Evolutionary conservation across 2,797 vertebrate genomes (phyloP), one percentile per base, ranked within the genome.

Genomic region (Acanthurus leucopareius): DNA sequence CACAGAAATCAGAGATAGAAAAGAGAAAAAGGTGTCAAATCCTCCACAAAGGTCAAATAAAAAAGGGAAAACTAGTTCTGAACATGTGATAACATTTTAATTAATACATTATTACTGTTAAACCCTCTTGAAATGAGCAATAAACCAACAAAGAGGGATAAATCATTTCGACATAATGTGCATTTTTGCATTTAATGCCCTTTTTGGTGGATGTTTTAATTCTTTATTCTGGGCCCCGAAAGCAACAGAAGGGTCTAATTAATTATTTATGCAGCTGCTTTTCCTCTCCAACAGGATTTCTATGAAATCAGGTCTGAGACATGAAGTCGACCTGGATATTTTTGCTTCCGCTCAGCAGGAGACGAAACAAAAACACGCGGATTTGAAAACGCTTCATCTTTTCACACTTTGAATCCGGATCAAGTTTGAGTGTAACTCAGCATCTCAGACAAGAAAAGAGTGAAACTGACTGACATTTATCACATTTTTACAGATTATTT

Each of bases 261-360:
- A 80, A 88, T 89, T 85, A 92, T 91, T 89, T 69, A 91, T 77
- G 38, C 62, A 2, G 58, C 57, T 77, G 59, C 28, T 54, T 71
- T 76, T 56, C 61, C 44, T 66, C 70, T 76, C 70, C 69, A 83
- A 77, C 67, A 40, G 49, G 83, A 69, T 58, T 83, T 86, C 35
- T 75, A 78, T 80, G 82, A 79, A 80, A 85, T 58, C 79, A 76
- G 77, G 80, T 87, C 62, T 72, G 38, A 70, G 32, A 35, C 32
- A 73, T 70, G 52, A 20, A n/a, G 56, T 57, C 54, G 69, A 82
- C 75, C 79, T 83, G 79, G 68, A 87, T 92, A 35, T 86, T 77
- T 48, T 68, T 22, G 56, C 59, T 73, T 82, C 19, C 35, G 68
- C 89, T 82, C 85, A 57, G 76, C 76, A 8, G 82, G 74, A 79